phyloP scores from a whole-genome alignment of 2,113 vertebrate species.

The Laterallus jamaicensis region DNA sequence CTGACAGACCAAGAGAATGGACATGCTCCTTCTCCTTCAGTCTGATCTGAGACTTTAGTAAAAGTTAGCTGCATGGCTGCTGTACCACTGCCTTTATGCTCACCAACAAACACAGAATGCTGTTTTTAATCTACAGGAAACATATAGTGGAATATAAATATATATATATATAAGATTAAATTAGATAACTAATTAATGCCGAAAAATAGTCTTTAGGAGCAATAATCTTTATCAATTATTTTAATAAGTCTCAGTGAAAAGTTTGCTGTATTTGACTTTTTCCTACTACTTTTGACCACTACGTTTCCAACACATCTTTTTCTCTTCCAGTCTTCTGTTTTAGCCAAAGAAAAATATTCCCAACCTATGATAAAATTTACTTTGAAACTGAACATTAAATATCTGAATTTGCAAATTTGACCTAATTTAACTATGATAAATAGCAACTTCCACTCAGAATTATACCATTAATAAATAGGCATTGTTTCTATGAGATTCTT shows the following conservation, averaged over 20 bases:
- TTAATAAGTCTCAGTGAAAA: background rate
- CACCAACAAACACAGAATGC: background rate
- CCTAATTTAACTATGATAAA: background rate
- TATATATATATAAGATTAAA: background rate
- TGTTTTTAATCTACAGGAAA: background rate
- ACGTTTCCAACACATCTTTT: background rate
- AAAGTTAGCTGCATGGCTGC: background rate
- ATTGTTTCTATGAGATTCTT: background rate
- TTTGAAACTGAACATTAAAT: background rate
- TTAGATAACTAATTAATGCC: background rate
- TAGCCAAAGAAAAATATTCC: background rate
- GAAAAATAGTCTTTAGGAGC: background rate
- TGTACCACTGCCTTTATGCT: background rate
- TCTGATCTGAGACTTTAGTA: background rate
- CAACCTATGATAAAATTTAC: background rate
- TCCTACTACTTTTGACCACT: background rate
- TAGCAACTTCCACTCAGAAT: background rate
- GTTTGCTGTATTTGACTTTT: background rate
- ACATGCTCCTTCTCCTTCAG: background rate
- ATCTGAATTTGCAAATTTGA: background rate
- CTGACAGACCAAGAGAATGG: background rate
- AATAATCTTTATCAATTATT: background rate
- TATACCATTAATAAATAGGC: background rate
- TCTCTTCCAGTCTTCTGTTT: background rate
- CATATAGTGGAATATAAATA: too few relatives aligned